phyloP scores from a whole-genome alignment of 2,113 vertebrate genomes.

The Nesogale talazaci region DNA sequence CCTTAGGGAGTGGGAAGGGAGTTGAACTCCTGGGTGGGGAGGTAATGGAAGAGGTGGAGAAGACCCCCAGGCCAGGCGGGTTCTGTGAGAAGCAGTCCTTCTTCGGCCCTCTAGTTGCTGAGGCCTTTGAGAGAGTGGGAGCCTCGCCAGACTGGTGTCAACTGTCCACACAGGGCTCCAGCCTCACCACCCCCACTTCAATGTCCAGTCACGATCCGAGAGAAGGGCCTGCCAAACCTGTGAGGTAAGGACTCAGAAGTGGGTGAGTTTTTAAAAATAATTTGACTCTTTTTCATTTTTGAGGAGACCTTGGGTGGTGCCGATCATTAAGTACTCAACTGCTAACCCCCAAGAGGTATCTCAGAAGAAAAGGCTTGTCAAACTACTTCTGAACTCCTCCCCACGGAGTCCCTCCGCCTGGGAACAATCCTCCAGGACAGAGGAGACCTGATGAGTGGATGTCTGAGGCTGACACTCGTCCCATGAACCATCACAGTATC shows the following conservation, averaged over 20 bases:
- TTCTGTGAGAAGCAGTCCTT: background rate
- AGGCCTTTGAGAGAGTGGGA: too few relatives aligned
- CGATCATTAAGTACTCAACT: too few relatives aligned
- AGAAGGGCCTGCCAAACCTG: background rate
- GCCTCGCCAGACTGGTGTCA: too few relatives aligned
- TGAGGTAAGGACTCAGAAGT: background rate
- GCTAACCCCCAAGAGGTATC: too few relatives aligned
- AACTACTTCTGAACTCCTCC: background rate
- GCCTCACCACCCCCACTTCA: background rate
- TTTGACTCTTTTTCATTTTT: background rate
- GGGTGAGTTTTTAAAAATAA: background rate
- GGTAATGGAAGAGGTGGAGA: background rate
- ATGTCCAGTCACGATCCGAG: fast-evolving
- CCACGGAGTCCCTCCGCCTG: too few relatives aligned
- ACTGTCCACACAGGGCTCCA: too few relatives aligned
- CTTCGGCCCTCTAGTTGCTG: background rate
- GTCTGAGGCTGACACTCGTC: too few relatives aligned
- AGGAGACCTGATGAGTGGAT: too few relatives aligned
- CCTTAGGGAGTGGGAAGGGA: background rate
- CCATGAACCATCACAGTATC: too few relatives aligned
- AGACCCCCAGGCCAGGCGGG: background rate
- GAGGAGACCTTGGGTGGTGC: background rate
- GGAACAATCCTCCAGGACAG: too few relatives aligned
- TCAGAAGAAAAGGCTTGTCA: background rate
- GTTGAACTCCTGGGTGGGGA: background rate